Evolutionary conservation across 2,888 invertebrate genomes (phyloP).

Genomic region (Kryphioiulus occultus): DNA sequence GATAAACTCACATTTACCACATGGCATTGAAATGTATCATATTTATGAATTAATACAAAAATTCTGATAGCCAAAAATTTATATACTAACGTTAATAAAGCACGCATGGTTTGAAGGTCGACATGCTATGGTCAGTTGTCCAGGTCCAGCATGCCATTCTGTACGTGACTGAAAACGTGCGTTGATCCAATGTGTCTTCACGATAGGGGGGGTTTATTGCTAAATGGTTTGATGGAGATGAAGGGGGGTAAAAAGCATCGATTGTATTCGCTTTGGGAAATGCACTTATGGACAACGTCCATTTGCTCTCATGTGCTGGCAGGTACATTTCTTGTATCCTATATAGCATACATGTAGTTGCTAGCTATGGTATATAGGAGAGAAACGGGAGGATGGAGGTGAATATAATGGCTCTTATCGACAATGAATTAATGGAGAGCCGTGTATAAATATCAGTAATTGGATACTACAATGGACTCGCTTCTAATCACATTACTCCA

Average conservation of each 20-base stretch:
- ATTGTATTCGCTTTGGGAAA: constrained; percentile 21
- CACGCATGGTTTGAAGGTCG: background rate
- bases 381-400: background rate
- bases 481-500: constrained; percentile 30
- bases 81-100: too few species aligned
- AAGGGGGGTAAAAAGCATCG: background rate
- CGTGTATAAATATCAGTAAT: constrained; percentile 38
- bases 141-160: too few species aligned
- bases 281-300: constrained; percentile 3
- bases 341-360: too few species aligned
- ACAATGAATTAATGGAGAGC: constrained; percentile 32
- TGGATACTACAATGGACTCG: constrained; percentile 28
- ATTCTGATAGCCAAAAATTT: too few species aligned
- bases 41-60: too few species aligned
- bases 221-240: background rate
- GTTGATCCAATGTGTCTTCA: background rate
- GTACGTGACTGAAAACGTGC: background rate
- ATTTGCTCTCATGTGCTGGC: background rate
- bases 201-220: background rate
- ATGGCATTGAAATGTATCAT: too few species aligned
- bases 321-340: background rate
- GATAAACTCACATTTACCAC: too few species aligned
- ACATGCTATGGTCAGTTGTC: too few species aligned
- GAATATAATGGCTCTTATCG: constrained; percentile 35
- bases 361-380: too few species aligned